Base-by-base conservation (phyloP, 2,888 invertebrate genomes). In the Octonoba sinensis region DNA sequence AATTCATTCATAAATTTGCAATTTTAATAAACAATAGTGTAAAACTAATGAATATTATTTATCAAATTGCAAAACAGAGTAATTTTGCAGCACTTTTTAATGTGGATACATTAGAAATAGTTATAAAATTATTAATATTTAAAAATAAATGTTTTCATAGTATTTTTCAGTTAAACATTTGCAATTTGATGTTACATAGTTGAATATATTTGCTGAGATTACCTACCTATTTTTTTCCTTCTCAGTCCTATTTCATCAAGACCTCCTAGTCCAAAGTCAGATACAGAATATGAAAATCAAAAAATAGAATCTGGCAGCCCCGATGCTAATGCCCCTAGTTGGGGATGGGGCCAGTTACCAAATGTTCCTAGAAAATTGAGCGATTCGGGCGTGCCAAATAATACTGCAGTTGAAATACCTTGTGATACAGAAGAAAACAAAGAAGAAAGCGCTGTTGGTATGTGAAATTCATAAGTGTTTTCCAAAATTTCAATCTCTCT, bases 301-400 rank as follows among this genome's bases (percentile, higher is more conserved):
- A 84, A 79, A 56, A 27, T 82, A n/a, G 84, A 84, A 27, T 60
- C 66, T 27, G 85, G 79, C 62, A 84, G 85, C 36, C 78, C 83
- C 6, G 87, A 87, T 75, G 85, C 86, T 54, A 78, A 82, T 18
- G 75, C 87, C 85, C 77, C 86, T 83, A 47, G 86, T 85, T 96
- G 96, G 96, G 92, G 94, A 85, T 95, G 96, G 96, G 96, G 96
- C 22, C 95, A 96, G 88, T 89, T 96, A 85, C 96, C 96, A 0
- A 91, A 90, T 84, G 90, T 89, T 60, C 90, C 79, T 60, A 67
- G 73, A 44, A 73, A 56, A 54, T 47, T 79, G 16, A 79, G 79
- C 27, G 62, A 73, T 24, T 12, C 66, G 1, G 51, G 67, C 47
- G 24, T 73, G 3, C 73, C 67, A 51, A 56, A 20, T 22, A 16